Evolutionary conservation across 1,140 invertebrate species (phyloP), one percentile per base, ranked within the genome.

Genomic region (Drosophila tani): DNA sequence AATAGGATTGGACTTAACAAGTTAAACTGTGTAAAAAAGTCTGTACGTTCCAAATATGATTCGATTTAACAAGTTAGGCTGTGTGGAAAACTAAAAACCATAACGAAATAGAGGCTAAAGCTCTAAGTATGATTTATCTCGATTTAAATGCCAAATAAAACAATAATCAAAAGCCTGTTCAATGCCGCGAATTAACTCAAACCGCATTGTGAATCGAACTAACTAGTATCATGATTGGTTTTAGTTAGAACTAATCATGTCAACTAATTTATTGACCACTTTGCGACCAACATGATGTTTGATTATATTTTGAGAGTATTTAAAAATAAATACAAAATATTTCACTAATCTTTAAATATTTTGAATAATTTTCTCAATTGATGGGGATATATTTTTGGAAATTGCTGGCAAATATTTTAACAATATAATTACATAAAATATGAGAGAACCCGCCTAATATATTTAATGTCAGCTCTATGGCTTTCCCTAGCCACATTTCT

Each of bases 131-230:
- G 21, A 58, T 58, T 45, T 58, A 58, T 43, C 11, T n/a, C 14
- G 17, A 27, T 43, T 58, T 58, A 58, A 57, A 43, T 40, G 19
- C 14, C 32, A 14, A 55, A 55, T 40, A 21, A 55, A 38, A 38
- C 51, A 21, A 55, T 40, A 38, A 55, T 35, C 19, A 24, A 55
- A 38, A 9, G 51, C 32, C 32, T 5, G 17, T 15, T 55, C 8
- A 55, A 21, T 38, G 19, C 4, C 17, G 7, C 7, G 14, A 56
- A 56, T 56, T 56, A 40, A 24, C 8, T 11, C 19, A 40, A 40
- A 56, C 51, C 32, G 32, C 51, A 55, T 15, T 0, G 1, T 38
- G 51, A 55, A 38, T 55, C 2, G 17, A 7, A 5, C 51, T 21
- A 38, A 38, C 38, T 21, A 38, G 12, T 1, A 38, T 35, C 32